Base-by-base conservation (phyloP, 2,113 vertebrate genomes). In the Lasiurus cinereus region DNA sequence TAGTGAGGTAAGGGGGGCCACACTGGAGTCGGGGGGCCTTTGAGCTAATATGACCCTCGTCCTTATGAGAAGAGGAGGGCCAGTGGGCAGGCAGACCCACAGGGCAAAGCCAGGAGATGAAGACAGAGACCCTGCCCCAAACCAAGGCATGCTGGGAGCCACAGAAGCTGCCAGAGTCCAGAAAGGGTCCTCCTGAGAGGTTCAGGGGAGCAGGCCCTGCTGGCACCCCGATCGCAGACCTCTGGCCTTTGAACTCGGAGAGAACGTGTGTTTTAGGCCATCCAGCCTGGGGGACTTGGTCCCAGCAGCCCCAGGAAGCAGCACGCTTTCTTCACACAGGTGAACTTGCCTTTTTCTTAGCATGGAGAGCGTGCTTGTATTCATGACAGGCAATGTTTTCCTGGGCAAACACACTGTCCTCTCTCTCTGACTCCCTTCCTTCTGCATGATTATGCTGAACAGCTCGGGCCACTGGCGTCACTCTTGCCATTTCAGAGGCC, bases 41-140 rank as follows among this genome's bases (percentile, higher is more conserved):
- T 39, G 16, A 27, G 13, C 72, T 43, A 15, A 12, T 3, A 2
- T 1, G 24, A 72, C 8, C 7, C 0, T 12, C 2, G 11, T 33
- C 22, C 73, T 56, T 31, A 0, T 13, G n/a, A 39, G 56, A 15
- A 2, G 69, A 90, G 12, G 50, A 8, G 39, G 54, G 52, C 56
- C 7, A 1, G 0, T 3, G 0, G 19, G 50, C 8, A 62, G 69
- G 46, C 31, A 52, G 56, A 56, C 14, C 5, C 18, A 2, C 16
- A 10, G 24, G 33, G 31, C 22, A 18, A 43, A 2, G 11, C n/a
- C 1, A 2, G 0, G 19, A 16, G 72, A 15, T 0, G 2, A 19
- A 31, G 31, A 29, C n/a, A 70, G 43, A 36, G 80, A 39, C 2
- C 6, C 1, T 3, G 43, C 11, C 33, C 0, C 16, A 4, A 9